These are phyloP conservation scores for Passer domesticus DNA, from an alignment of 2,113 vertebrate species.

Conservation along the genomic window DNA sequence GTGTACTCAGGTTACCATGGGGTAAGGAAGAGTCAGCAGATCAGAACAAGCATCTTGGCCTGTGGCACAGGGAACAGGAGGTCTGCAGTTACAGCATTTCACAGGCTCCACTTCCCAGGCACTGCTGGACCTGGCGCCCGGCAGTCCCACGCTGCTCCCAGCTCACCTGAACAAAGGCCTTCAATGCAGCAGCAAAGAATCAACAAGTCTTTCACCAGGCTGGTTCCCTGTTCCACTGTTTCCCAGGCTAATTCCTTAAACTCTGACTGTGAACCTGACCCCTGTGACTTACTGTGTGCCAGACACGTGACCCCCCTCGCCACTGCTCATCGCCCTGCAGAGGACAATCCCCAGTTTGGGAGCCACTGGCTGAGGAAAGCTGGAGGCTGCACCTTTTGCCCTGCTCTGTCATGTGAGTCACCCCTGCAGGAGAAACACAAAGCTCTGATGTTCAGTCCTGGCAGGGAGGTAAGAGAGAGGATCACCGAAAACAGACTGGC, in stretches of 20 bases:
- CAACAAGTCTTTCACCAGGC: background rate
- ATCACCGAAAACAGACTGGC: background rate
- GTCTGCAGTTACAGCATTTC: background rate
- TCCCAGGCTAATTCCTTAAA: background rate
- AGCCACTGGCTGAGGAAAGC: background rate
- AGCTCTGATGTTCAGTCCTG: background rate
- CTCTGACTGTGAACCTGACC: background rate
- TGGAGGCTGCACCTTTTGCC: background rate
- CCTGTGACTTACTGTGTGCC: background rate
- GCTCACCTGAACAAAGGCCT: background rate
- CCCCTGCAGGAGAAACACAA: background rate
- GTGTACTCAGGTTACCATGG: background rate
- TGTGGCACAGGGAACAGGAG: background rate
- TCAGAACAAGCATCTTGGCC: background rate
- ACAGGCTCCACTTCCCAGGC: background rate
- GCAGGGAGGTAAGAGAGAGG: background rate
- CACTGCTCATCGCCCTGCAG: background rate
- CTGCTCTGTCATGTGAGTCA: background rate
- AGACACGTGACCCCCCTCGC: rapidly evolving
- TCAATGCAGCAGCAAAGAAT: background rate
- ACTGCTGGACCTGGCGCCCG: background rate
- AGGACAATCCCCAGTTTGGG: background rate
- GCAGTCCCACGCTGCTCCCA: background rate
- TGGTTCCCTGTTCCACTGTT: background rate
- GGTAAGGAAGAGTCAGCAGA: background rate